Base-by-base conservation (phyloP, 2,888 invertebrate species). In the Phortica okadai region DNA sequence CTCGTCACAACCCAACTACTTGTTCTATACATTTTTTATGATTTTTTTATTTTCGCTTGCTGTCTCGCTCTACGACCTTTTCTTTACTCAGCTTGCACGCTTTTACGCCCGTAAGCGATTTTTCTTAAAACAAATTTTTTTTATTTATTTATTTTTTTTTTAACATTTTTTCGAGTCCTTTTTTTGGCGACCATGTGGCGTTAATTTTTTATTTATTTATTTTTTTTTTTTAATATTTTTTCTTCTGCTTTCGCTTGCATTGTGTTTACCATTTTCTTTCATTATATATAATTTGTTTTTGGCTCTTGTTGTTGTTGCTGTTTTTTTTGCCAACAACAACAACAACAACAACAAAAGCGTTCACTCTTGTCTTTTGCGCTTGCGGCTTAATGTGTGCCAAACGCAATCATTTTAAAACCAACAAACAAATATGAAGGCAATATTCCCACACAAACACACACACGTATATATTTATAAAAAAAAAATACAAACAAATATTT, bases 161-260 rank as follows among this genome's bases (percentile, higher is more conserved):
- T 5, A 11, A n/a, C n/a, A n/a, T n/a, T n/a, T 50, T 14, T 50
- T 50, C 6, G 10, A 5, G 6, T 1, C 6, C 10, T 6, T 14
- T 62, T 25, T 70, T 77, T 64, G 72, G 70, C 74, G 72, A 76
- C 76, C 83, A 81, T 83, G 76, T 79, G 87, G 84, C 82, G 84
- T 82, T 84, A 86, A 84, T 84, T 87, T 83, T 82, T 78, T 76
- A 81, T 81, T 78, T 75, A 81, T 77, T 81, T 82, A n/a, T 84
- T 78, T 80, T 76, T 76, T 77, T 73, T 58, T 58, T 41, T 33
- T 33, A 33, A 33, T 75, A 81, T 77, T 81, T 82, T 33, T 84
- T 78, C 81, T 76, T 76, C 76, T 73, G 33, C 33, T n/a, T 6
- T 62, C 56, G 64, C 59, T 77, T 76, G 76, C 42, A n/a, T 75